Conservation (phyloP, 2,113 vertebrate species). For the Geothlypis trichas region DNA sequence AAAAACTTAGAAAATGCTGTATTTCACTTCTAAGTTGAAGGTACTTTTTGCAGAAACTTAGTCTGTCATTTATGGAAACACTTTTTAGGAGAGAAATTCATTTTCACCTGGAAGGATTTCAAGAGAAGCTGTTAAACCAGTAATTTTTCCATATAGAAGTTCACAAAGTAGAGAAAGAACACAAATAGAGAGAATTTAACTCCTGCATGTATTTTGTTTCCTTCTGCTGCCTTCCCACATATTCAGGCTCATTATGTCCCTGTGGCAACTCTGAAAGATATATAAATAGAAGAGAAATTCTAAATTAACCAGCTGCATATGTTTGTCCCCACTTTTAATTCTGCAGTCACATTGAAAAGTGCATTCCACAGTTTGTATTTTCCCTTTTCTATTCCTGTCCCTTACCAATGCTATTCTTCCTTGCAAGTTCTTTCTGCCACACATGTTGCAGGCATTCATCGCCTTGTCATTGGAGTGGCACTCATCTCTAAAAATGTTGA, state of each 20-base stretch:
- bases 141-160: not conserved
- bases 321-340: not conserved
- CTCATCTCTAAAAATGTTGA: not conserved
- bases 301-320: not conserved
- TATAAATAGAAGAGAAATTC: slow-evolving; percentile 16
- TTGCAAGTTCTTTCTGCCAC: accelerated
- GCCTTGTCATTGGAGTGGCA: not conserved
- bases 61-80: not conserved
- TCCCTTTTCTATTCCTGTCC: not conserved
- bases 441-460: not conserved
- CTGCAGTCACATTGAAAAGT: not conserved
- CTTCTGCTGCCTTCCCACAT: not conserved
- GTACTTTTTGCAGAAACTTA: not conserved
- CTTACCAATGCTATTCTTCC: not conserved
- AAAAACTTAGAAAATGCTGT: not conserved
- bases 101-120: slow-evolving; percentile 2
- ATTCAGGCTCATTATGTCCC: not conserved
- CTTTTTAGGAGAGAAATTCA: not conserved
- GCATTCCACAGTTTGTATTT: not conserved
- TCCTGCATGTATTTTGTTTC: not conserved
- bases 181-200: not conserved
- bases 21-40: not conserved
- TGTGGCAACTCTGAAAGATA: not conserved
- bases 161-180: not conserved
- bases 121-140: not conserved